Evolutionary conservation across 2,797 vertebrate genomes (phyloP), one percentile per base, ranked within the genome.

Genomic region (Pogonophryne albipinna): DNA sequence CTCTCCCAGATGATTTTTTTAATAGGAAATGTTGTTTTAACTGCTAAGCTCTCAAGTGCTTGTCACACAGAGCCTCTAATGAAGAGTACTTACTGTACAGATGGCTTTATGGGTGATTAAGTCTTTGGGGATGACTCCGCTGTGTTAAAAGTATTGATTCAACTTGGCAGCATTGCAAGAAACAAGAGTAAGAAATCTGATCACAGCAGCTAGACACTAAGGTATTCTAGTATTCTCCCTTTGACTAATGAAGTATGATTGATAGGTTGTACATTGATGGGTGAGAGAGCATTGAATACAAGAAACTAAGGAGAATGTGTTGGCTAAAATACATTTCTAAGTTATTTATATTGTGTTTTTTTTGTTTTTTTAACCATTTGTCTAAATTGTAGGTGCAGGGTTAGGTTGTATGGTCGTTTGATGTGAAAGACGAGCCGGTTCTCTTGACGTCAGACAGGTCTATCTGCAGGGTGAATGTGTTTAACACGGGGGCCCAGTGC

Each of bases 391-490:
- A 64, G 57, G 66, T 3, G 9, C 59, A 23, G 44, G 57, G 20
- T 62, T 10, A 67, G 47, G 69, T 67, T 68, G 55, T 62, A 51
- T 16, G 38, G 38, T 6, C 1, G 65, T 88, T 86, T 83, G 76
- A 90, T 83, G 84, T 87, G 82, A 90, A 91, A 90, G 68, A 72
- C 13, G 71, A 92, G 77, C 71, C 74, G 72, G 55, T 77, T 80
- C 58, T 78, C 63, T 86, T 78, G 61, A 57, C 50, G 71, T 85
- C 79, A 90, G 86, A 75, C 80, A 78, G 75, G 79, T 89, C 72
- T 90, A 82, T 83, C 93, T 87, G 81, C 88, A 79, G 89, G 89
- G 81, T 80, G 71, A 90, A 88, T 91, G 83, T 91, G 90, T 91
- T 90, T 71, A 88, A 90, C 88, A 90, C 63, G 65, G 85, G 84